A percentile compares a stretch with the other conserved stretches of the same genome.
These are phyloP conservation scores for Cydia splendana DNA, from an alignment of 1,140 invertebrate genomes.

Conservation along the genomic window DNA sequence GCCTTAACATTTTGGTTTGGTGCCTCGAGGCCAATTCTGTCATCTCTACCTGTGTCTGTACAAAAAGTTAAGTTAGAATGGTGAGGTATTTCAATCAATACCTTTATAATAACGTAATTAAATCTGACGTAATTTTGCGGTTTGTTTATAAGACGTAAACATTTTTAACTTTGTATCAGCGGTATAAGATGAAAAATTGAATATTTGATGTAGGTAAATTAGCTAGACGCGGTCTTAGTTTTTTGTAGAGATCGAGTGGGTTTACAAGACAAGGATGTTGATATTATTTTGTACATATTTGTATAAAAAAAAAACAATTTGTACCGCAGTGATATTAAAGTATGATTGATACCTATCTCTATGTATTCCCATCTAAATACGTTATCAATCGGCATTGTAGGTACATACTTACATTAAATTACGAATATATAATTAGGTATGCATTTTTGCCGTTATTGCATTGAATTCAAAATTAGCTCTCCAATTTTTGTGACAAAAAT, in stretches of 20 bases:
- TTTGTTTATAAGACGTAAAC: background rate
- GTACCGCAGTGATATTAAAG: background rate
- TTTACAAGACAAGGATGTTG: background rate
- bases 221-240: conserved; percentile 16
- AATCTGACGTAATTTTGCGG: background rate
- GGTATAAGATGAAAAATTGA: conserved; percentile 29
- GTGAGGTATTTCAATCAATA: conserved; percentile 9
- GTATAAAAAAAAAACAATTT: background rate
- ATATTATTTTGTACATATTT: background rate
- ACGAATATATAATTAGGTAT: too few species aligned
- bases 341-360: background rate
- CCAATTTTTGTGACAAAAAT: too few species aligned
- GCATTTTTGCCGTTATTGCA: too few species aligned
- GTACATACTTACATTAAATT: too few species aligned
- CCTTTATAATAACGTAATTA: conserved; percentile 21
- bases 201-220: background rate
- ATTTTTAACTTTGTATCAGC: background rate
- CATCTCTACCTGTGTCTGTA: too few species aligned
- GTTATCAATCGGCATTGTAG: too few species aligned
- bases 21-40: background rate
- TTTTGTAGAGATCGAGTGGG: background rate
- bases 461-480: too few species aligned
- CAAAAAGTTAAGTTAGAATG: background rate
- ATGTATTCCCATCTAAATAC: too few species aligned
- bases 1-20: background rate